These are phyloP conservation scores for Trinectes maculatus DNA, from an alignment of 2,113 vertebrate genomes.

Conservation along the genomic window DNA sequence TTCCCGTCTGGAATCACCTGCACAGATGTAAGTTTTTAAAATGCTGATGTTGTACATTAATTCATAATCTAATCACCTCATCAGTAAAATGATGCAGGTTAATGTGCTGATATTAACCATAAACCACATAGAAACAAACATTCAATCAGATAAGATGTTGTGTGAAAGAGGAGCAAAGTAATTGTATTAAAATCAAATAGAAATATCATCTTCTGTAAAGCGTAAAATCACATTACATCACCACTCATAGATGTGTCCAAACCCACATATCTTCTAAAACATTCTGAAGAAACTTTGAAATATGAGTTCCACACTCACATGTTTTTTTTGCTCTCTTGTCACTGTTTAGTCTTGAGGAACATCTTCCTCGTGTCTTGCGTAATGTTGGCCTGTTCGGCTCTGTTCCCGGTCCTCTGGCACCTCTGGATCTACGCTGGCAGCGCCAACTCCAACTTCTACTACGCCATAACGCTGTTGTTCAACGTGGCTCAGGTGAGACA, in stretches of 20 bases:
- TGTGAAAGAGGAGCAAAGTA: no score
- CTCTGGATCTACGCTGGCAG: constrained; percentile 99
- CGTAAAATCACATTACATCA: no score
- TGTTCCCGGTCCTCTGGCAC: constrained; percentile 99
- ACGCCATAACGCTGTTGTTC: constrained; percentile 96
- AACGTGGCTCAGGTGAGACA: constrained; percentile 91
- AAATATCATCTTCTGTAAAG: no score
- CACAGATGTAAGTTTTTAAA: constrained; percentile 89
- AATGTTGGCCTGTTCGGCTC: constrained; percentile 90
- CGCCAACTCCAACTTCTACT: constrained; percentile 99
- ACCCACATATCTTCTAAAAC: no score
- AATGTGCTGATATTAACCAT: no score
- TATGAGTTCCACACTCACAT: background rate
- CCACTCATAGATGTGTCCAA: no score
- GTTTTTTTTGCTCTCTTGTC: background rate
- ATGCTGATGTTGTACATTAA: background rate
- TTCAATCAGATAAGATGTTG: no score
- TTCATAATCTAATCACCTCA: background rate
- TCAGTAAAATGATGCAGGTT: no score
- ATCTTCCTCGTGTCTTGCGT: constrained; percentile 93
- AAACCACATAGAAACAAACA: no score
- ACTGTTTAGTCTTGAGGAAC: constrained; percentile 85
- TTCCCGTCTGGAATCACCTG: constrained; percentile 94
- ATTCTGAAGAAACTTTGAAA: no score
- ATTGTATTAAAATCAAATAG: no score